These are phyloP conservation scores for Astur gentilis DNA, from an alignment of 2,113 vertebrate species.

Conservation along the genomic window DNA sequence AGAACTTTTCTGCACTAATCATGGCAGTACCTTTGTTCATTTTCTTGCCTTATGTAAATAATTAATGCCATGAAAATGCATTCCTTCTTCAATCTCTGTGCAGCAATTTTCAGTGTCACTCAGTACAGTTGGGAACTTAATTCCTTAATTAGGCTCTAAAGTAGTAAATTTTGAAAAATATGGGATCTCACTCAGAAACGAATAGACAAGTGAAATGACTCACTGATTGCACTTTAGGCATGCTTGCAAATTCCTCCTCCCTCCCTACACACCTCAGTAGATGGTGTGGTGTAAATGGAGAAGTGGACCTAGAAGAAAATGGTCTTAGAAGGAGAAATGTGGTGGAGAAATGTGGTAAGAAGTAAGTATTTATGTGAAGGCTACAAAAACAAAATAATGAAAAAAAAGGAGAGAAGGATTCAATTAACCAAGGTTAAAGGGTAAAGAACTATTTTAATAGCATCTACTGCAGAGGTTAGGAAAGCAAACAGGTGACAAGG, in stretches of 20 bases:
- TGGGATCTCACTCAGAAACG: background rate
- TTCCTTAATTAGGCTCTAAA: background rate
- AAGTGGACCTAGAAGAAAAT: background rate
- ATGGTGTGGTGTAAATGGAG: background rate
- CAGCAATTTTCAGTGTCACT: background rate
- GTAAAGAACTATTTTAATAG: background rate
- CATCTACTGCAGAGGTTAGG: background rate
- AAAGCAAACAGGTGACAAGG: background rate
- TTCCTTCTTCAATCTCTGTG: background rate
- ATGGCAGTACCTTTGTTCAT: background rate
- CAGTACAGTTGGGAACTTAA: background rate
- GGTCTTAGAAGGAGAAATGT: background rate
- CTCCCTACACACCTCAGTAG: background rate
- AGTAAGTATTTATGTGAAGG: background rate
- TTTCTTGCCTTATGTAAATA: background rate
- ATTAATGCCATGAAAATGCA: background rate
- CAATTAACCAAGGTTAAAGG: background rate
- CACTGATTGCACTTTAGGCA: background rate
- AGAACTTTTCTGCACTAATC: background rate
- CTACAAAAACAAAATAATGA: background rate
- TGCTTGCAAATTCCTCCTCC: background rate
- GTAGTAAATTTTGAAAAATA: background rate
- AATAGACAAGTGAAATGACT: background rate
- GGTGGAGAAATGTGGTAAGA: background rate
- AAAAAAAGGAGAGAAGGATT: background rate